These are phyloP conservation scores for Peromyscus eremicus DNA, from an alignment of 2,797 vertebrate genomes.

Conservation along the genomic window DNA sequence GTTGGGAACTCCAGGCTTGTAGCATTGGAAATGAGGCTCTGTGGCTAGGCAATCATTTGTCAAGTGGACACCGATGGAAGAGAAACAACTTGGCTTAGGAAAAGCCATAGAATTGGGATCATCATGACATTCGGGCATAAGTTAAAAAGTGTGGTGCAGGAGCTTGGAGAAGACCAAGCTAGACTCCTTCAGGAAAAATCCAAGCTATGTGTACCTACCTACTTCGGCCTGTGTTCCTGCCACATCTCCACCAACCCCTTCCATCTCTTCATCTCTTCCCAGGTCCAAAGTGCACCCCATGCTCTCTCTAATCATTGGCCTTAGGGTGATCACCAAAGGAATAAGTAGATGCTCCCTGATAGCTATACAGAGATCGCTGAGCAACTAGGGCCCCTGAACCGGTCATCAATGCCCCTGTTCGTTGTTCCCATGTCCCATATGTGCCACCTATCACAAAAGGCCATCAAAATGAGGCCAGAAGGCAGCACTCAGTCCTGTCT, in stretches of 20 bases:
- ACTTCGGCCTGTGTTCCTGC: not conserved
- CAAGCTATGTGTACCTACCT: not conserved
- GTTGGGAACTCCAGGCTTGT: not conserved
- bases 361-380: not conserved
- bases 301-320: not conserved
- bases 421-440: not conserved
- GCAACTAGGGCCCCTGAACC: not conserved
- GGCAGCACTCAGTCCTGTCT: not conserved
- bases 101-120: not conserved
- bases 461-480: not conserved
- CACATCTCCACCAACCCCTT: not conserved
- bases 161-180: not conserved
- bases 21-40: not conserved
- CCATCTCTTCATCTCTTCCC: not conserved
- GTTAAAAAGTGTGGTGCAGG: not conserved
- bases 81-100: not conserved
- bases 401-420: not conserved
- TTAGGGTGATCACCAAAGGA: not conserved
- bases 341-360: not conserved
- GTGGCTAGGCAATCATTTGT: not conserved
- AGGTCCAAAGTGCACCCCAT: not conserved
- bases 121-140: not conserved
- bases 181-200: not conserved
- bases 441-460: not conserved
- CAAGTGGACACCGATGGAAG: slow-evolving; percentile 7